These are phyloP conservation scores for Dendropsophus ebraccatus DNA, from an alignment of 2,113 vertebrate species.

Conservation along the genomic window DNA sequence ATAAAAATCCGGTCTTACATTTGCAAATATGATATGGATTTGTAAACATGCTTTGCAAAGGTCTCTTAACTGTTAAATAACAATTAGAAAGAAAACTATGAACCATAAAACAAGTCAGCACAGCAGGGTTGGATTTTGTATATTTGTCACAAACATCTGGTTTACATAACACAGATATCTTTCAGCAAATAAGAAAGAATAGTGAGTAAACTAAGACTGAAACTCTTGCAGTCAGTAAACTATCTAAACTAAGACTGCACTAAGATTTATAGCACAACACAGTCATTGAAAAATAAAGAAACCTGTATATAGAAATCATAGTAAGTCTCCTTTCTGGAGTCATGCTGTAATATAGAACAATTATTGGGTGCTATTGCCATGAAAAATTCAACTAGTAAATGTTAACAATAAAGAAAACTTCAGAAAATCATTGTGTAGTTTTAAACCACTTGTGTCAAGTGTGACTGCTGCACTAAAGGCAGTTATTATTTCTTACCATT, in stretches of 20 bases:
- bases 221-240: neutral
- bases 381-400: conserved; percentile 64
- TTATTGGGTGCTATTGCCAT: conserved; percentile 67
- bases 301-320: conserved; percentile 62
- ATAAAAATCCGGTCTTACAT: no score
- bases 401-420: conserved; percentile 63
- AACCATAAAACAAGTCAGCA: neutral
- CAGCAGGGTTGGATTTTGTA: neutral
- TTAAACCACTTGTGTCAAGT: conserved; percentile 64
- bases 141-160: conserved; percentile 26
- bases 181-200: neutral
- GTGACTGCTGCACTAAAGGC: conserved; percentile 62
- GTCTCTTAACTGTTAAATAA: no score
- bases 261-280: neutral
- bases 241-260: neutral
- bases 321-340: conserved; percentile 54
- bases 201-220: neutral
- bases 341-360: conserved; percentile 63
- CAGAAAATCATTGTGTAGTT: conserved; percentile 49
- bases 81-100: neutral
- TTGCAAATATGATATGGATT: no score
- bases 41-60: no score
- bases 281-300: neutral
- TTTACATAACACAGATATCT: neutral
- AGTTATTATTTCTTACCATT: conserved; percentile 61